Conservation (phyloP, 1,140 invertebrate species). For the Drosophila kurseongensis region DNA sequence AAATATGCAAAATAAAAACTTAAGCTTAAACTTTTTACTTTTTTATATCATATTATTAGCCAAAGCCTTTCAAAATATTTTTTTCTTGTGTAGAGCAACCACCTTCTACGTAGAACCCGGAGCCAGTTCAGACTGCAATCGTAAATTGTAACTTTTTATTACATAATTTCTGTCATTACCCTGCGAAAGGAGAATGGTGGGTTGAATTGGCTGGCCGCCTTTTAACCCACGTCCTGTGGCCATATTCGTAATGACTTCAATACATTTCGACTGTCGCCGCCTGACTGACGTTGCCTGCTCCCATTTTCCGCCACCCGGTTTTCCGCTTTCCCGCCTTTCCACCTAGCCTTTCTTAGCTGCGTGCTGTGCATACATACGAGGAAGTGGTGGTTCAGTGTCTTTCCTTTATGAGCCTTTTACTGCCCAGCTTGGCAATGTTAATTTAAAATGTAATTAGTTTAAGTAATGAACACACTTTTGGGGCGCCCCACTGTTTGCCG, state of each 20-base stretch:
- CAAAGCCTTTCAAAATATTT: background rate
- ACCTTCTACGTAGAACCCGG: background rate
- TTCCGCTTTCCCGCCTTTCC: conserved; percentile 33
- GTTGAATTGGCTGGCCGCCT: conserved; percentile 31
- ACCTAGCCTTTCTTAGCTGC: conserved; percentile 47
- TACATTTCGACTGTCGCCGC: conserved; percentile 78
- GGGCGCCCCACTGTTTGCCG: conserved; percentile 37
- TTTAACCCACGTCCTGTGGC: conserved; percentile 69
- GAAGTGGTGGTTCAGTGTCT: conserved; percentile 24
- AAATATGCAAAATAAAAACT: no score
- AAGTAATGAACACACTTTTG: conserved; percentile 80
- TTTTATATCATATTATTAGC: no score
- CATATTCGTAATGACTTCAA: conserved; percentile 82
- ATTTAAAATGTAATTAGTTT: conserved; percentile 84
- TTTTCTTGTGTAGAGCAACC: conserved; percentile 14
- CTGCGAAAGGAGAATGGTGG: conserved; percentile 52
- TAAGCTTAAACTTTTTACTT: no score
- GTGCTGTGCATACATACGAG: conserved; percentile 72
- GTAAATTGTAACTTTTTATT: conserved; percentile 84
- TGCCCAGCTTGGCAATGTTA: conserved; percentile 68
- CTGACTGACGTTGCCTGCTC: conserved; percentile 56
- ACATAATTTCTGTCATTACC: conserved; percentile 84
- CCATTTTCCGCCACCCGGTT: conserved; percentile 31
- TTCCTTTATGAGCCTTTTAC: conserved; percentile 73
- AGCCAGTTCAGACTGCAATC: conserved; percentile 54